Conservation (phyloP, 2,888 invertebrate species). For the Digitonthophagus gazella region DNA sequence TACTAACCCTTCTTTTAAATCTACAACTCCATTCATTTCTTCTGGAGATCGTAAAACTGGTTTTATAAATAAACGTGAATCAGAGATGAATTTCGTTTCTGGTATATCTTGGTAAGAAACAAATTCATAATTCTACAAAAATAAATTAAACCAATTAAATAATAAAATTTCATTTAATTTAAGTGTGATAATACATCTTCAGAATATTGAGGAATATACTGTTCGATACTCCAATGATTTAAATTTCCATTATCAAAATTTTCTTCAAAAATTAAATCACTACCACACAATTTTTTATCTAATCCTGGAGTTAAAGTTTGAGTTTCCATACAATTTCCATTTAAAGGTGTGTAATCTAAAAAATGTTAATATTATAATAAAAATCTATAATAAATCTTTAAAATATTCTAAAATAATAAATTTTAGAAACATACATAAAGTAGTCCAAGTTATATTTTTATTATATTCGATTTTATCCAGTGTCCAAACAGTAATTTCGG, state of each 20-base stretch:
- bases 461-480: background rate
- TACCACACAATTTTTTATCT: constrained; percentile 24
- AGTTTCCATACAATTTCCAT: background rate
- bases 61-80: constrained; percentile 58
- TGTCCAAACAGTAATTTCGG: background rate
- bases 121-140: constrained; percentile 62
- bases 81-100: constrained; percentile 53
- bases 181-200: constrained; percentile 14
- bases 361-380: background rate
- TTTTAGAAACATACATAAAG: background rate
- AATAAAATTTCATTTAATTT: background rate
- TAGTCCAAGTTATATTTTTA: background rate
- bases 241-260: constrained; percentile 53
- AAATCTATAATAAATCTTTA: no score
- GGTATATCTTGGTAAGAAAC: constrained; percentile 60
- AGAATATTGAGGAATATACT: constrained; percentile 54
- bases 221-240: constrained; percentile 59
- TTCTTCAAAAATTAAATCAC: constrained; percentile 61
- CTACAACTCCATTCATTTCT: constrained; percentile 26
- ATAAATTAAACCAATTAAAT: no score
- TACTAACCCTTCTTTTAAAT: constrained; percentile 24
- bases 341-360: background rate
- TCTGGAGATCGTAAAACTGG: constrained; percentile 44
- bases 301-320: background rate
- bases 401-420: no score